These are phyloP conservation scores for Caerostris extrusa DNA, from an alignment of 1,140 invertebrate species.

Conservation along the genomic window DNA sequence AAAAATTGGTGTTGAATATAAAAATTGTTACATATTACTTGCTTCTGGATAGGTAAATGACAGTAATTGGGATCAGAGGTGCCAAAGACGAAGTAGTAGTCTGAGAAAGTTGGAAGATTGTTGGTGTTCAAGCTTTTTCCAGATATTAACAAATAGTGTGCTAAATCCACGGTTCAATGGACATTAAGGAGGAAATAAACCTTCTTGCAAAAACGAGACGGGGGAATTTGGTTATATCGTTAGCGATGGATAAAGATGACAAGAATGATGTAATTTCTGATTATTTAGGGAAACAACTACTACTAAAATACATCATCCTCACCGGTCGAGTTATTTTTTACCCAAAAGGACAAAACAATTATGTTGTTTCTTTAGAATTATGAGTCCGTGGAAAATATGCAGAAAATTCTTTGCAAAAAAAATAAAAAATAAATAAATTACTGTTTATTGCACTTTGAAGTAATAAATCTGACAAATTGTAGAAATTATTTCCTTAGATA, in stretches of 20 bases:
- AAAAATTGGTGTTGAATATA: not conserved
- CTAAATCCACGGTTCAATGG: not conserved
- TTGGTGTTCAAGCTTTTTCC: constrained; percentile 2
- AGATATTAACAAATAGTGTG: constrained; percentile 4
- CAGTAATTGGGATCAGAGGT: not conserved
- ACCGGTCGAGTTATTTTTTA: not conserved
- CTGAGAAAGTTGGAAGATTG: not conserved
- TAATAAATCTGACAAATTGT: too few species aligned
- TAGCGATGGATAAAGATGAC: constrained; percentile 21
- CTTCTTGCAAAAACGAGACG: not conserved
- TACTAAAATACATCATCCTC: not conserved
- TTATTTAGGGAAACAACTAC: not conserved
- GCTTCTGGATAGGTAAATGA: not conserved
- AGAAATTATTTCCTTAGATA: too few species aligned
- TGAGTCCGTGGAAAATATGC: not conserved
- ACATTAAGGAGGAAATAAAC: not conserved
- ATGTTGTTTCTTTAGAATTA: not conserved
- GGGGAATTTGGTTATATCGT: constrained; percentile 1
- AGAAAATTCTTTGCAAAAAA: not conserved
- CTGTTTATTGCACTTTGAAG: too few species aligned
- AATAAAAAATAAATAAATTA: too few species aligned
- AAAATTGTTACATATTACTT: constrained; percentile 25
- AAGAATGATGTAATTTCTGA: not conserved
- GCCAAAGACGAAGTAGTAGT: not conserved
- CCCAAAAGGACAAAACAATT: constrained; percentile 2